A percentile compares a stretch with the other conserved stretches of the same genome.
phyloP scores from a whole-genome alignment of 2,797 vertebrate species.

The Tiaroga cobitis region DNA sequence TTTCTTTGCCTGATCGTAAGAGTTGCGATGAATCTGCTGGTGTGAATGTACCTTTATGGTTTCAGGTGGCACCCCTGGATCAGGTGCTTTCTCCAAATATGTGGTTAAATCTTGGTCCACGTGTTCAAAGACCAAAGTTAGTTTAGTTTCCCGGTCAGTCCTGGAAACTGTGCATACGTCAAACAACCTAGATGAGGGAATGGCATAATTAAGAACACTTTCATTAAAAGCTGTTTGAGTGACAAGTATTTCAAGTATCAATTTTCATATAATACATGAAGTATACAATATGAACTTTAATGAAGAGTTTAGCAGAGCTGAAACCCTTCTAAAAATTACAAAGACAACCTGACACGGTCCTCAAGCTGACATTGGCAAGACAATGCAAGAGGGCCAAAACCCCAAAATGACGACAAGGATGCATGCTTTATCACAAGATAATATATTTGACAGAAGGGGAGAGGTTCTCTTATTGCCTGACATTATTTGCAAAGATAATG shows the following conservation, averaged over 20 bases:
- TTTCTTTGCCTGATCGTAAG: background rate
- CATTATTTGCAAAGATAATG: background rate
- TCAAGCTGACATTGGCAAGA: background rate
- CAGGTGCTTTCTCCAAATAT: conserved; percentile 97
- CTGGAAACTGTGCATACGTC: conserved; percentile 97
- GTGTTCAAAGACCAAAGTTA: conserved; percentile 98
- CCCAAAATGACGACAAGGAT: background rate
- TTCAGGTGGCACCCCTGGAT: conserved; percentile 94
- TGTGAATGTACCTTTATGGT: conserved; percentile 91
- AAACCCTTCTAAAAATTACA: background rate
- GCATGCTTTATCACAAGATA: background rate
- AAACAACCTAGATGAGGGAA: conserved; percentile 84
- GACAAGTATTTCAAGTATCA: background rate
- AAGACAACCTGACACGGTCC: background rate
- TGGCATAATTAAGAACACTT: background rate
- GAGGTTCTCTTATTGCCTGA: background rate
- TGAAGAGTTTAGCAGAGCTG: background rate
- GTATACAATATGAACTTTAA: background rate
- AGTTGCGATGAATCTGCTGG: background rate
- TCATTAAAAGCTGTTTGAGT: conserved; percentile 1
- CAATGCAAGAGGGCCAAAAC: background rate
- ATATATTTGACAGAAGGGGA: background rate
- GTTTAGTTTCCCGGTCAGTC: conserved; percentile 96
- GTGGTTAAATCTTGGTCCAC: conserved; percentile 99
- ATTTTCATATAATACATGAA: background rate